These are phyloP conservation scores for Mormyrus iriodes DNA, from an alignment of 2,113 vertebrate species.

Conservation along the genomic window DNA sequence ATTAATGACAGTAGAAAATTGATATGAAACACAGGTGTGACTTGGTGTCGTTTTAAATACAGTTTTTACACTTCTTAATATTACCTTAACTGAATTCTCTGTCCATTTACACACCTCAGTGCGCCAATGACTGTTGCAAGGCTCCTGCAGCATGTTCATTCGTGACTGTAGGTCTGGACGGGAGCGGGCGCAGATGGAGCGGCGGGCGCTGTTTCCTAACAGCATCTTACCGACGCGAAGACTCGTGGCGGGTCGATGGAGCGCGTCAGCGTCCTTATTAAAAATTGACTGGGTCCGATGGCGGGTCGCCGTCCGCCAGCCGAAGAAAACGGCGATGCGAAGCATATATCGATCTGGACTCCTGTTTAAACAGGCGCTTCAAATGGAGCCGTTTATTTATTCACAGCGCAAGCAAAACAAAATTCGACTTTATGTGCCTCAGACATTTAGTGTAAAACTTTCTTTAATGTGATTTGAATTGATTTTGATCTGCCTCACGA, in stretches of 20 bases:
- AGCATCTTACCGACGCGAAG: no score
- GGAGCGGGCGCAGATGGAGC: background rate
- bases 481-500: background rate
- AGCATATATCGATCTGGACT: background rate
- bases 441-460: constrained; percentile 5
- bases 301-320: background rate
- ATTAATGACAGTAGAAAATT: background rate
- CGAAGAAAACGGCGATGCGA: background rate
- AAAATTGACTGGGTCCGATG: background rate
- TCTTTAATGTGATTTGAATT: constrained; percentile 8
- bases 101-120: no score
- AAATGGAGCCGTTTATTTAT: background rate
- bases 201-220: background rate
- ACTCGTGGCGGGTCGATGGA: background rate
- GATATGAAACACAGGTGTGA: background rate
- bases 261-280: background rate
- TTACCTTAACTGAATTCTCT: background rate
- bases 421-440: background rate
- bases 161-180: background rate
- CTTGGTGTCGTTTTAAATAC: background rate
- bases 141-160: background rate
- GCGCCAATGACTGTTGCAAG: background rate
- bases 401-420: background rate
- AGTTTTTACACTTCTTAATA: background rate
- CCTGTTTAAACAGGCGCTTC: background rate